These are phyloP conservation scores for Fissipunctia ypsillon DNA, from an alignment of 2,888 invertebrate genomes.

Conservation along the genomic window DNA sequence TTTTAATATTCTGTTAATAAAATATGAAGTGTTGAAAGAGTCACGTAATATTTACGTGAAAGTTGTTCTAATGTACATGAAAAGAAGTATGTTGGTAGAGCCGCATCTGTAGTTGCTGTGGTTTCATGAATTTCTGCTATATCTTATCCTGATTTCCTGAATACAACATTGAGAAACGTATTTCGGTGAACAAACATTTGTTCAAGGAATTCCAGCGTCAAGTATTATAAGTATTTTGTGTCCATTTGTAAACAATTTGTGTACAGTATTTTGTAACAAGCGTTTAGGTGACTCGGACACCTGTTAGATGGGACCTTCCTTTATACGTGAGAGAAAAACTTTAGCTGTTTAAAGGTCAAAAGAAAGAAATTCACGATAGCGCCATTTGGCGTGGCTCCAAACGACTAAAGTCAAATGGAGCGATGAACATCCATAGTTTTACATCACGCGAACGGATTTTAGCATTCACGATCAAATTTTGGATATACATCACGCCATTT, in stretches of 20 bases:
- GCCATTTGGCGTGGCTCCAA: too few species aligned
- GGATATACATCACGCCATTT: too few species aligned
- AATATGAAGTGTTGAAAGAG: conserved; percentile 22
- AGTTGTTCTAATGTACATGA: background rate
- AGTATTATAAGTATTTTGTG: too few species aligned
- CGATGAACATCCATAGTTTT: too few species aligned
- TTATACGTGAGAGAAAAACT: background rate
- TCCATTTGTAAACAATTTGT: too few species aligned
- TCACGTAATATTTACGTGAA: conserved; percentile 25
- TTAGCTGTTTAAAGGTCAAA: background rate
- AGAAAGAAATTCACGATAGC: too few species aligned
- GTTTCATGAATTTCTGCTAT: background rate
- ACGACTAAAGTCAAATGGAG: too few species aligned
- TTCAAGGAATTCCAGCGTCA: background rate
- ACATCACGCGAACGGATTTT: too few species aligned
- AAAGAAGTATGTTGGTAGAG: background rate
- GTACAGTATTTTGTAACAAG: background rate
- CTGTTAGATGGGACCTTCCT: background rate
- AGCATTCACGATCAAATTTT: too few species aligned
- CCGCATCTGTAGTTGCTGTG: background rate
- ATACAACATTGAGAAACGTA: background rate
- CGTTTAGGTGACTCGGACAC: background rate
- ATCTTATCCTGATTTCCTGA: background rate
- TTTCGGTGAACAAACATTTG: background rate
- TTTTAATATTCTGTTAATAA: conserved; percentile 41